phyloP scores from a whole-genome alignment of 2,113 vertebrate genomes.

The Lichenostomus cassidix region DNA sequence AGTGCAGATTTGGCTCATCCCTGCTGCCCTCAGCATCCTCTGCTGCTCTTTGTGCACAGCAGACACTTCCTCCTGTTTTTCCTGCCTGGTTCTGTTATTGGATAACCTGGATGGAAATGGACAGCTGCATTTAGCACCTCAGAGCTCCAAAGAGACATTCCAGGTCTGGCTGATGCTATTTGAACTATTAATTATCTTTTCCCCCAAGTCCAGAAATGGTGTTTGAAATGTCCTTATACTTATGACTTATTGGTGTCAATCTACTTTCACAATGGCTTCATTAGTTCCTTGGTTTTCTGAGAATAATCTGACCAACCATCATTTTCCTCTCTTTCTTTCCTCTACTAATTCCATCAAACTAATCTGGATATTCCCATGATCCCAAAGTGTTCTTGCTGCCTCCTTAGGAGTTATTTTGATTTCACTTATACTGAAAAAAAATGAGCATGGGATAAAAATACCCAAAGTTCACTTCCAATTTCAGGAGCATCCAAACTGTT shows the following conservation, averaged over 20 bases:
- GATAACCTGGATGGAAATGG: not conserved
- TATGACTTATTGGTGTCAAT: not conserved
- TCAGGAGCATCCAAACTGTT: not conserved
- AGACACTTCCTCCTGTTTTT: accelerated
- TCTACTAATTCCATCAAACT: not conserved
- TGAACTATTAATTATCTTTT: not conserved
- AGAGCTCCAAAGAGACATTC: not conserved
- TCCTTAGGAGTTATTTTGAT: not conserved
- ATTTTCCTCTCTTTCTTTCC: not conserved
- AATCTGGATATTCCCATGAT: not conserved
- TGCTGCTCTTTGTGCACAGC: not conserved
- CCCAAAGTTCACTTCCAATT: not conserved
- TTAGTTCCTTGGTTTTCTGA: not conserved
- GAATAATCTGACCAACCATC: not conserved
- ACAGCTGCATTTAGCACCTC: not conserved
- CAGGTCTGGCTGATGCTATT: not conserved
- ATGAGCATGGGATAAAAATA: not conserved
- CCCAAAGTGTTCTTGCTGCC: not conserved
- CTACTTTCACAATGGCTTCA: not conserved
- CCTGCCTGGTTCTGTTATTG: not conserved
- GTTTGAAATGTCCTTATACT: not conserved
- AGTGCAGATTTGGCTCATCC: not conserved
- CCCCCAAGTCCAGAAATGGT: not conserved
- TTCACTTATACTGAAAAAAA: not conserved
- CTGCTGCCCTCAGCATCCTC: not conserved